Conservation (phyloP, 1,140 invertebrate species). For the Habropoda laboriosa region DNA sequence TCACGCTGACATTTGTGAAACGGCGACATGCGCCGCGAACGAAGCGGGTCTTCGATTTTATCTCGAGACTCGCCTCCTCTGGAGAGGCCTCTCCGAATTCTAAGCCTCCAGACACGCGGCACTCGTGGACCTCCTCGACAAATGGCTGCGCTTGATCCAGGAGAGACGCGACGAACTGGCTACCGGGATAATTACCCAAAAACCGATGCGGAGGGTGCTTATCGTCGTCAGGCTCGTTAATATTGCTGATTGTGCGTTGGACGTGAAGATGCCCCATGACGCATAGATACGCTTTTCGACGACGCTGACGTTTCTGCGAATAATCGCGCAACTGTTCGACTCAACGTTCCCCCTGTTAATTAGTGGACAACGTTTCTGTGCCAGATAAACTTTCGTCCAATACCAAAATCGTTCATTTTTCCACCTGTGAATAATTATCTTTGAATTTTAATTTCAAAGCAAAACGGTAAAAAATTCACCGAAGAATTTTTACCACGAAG, state of each 20-base stretch:
- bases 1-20: slow-evolving; percentile 23
- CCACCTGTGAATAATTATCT: no score
- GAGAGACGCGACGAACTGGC: slow-evolving; percentile 28
- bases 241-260: slow-evolving; percentile 33
- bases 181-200: slow-evolving; percentile 60
- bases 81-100: slow-evolving; percentile 24
- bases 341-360: neutral
- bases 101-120: slow-evolving; percentile 24
- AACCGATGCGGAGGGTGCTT: slow-evolving; percentile 22
- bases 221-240: slow-evolving; percentile 37
- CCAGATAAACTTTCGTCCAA: no score
- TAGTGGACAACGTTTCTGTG: neutral
- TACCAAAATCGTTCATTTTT: no score
- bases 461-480: no score
- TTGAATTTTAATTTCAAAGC: no score
- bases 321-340: neutral
- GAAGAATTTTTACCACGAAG: no score
- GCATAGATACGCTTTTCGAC: neutral
- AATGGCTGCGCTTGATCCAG: slow-evolving; percentile 38
- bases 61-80: slow-evolving; percentile 53
- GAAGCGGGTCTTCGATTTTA: slow-evolving; percentile 54
- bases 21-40: slow-evolving; percentile 21
- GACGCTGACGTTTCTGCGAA: neutral
- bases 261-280: slow-evolving; percentile 16
- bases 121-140: slow-evolving; percentile 21